Conservation (phyloP, 2,888 invertebrate genomes). For the Anarsia innoxiella region DNA sequence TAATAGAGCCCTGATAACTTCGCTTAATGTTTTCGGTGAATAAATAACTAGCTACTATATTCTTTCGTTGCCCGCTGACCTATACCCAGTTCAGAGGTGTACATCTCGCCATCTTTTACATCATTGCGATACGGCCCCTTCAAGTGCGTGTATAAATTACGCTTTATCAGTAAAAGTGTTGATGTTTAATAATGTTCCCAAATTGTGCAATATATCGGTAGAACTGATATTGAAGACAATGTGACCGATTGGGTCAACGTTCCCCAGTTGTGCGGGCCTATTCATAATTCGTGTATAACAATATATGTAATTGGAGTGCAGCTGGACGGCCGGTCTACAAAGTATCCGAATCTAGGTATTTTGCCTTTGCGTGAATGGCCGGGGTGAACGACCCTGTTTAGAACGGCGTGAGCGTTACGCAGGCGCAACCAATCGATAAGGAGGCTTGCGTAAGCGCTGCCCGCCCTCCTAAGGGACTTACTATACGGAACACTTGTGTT, state of each 20-base stretch:
- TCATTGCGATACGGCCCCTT: no score
- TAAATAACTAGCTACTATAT: neutral
- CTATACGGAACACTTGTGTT: conserved; percentile 12
- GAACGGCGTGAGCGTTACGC: conserved; percentile 52
- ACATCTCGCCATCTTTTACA: no score
- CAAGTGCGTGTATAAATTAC: no score
- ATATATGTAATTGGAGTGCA: conserved; percentile 38
- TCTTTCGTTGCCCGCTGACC: neutral
- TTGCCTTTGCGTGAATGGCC: conserved; percentile 53
- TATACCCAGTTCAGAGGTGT: no score
- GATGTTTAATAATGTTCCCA: no score
- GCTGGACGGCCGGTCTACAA: conserved; percentile 35
- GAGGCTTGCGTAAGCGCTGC: conserved; percentile 56
- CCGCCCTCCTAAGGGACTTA: conserved; percentile 56
- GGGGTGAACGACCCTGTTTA: conserved; percentile 58
- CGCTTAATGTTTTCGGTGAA: neutral
- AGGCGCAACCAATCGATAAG: conserved; percentile 58
- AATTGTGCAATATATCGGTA: no score
- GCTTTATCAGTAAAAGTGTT: no score
- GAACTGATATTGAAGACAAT: no score
- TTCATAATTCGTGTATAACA: conserved; percentile 9
- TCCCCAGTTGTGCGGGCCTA: no score
- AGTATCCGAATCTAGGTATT: conserved; percentile 23
- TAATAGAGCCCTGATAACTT: conserved; percentile 19
- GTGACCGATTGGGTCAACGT: no score